Conservation (phyloP, 2,888 invertebrate genomes). For the Stenodema calcarata region DNA sequence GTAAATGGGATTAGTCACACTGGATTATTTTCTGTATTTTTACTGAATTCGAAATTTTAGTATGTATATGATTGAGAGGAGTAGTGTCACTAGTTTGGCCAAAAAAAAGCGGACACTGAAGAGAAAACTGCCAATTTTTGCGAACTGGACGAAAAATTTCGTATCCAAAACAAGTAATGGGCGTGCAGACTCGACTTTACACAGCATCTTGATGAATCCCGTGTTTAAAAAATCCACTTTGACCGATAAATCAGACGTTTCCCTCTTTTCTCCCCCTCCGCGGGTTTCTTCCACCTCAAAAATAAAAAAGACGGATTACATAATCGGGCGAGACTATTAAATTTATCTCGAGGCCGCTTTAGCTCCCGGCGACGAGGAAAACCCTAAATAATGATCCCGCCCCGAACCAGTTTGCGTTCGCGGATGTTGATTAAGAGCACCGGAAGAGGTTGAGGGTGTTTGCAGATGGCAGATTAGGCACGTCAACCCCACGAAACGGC, state of each 20-base stretch:
- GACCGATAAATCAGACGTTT: not conserved
- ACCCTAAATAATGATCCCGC: not conserved
- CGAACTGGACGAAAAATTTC: no score
- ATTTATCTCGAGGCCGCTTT: not conserved
- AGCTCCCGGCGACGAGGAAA: not conserved
- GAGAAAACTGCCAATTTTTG: no score
- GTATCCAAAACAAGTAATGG: no score
- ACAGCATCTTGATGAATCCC: not conserved
- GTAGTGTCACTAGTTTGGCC: no score
- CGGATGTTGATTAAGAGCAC: slow-evolving; percentile 29
- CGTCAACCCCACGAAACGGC: not conserved
- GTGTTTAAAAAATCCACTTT: not conserved
- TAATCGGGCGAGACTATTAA: not conserved
- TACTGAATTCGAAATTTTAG: no score
- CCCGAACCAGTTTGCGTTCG: not conserved
- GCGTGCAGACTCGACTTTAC: no score
- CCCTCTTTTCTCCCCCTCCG: not conserved
- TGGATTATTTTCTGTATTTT: no score
- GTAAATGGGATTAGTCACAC: no score
- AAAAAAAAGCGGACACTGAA: no score
- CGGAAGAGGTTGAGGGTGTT: slow-evolving; percentile 1
- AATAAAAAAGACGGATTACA: not conserved
- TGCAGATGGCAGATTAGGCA: slow-evolving; percentile 35
- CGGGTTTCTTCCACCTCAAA: not conserved
- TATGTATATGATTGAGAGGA: no score